Evolutionary conservation across 2,113 vertebrate genomes (phyloP), one percentile per base, ranked within the genome.

Genomic region (Oreochromis spilurus): DNA sequence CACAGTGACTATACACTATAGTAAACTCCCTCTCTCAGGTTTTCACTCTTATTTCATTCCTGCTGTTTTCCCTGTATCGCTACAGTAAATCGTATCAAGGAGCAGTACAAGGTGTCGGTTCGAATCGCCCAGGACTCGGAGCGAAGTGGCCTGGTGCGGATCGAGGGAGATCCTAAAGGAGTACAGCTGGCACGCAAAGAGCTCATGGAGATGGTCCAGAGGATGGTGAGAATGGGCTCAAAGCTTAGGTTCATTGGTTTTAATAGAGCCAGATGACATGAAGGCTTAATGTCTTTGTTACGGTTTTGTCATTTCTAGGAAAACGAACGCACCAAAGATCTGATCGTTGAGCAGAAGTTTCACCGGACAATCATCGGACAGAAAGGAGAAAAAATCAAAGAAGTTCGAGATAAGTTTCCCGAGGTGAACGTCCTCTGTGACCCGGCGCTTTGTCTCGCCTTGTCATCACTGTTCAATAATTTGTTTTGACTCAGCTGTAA

Each of bases 341-440:
- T 97, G 93, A 96, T 97, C 0, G 96, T 97, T 40, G 97, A 97
- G 86, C 97, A 97, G 92, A 97, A 93, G 86, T 96, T 96, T 84
- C 97, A 97, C 84, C 97, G 97, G 13, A 96, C 96, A 81, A 97
- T 97, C 91, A 97, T 97, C n/a, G 97, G 97, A 2, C 97, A 97
- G 90, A 97, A 97, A 72, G 97, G 97, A 40, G 97, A 97, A 78
- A 97, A 97, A 95, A 97, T 97, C 81, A 97, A 97, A 91, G 97
- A 97, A 92, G 96, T 97, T 21, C 94, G 97, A 50, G 97, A 97
- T 87, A 97, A 97, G 90, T 97, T 97, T 84, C 97, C 97, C 1
- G 97, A 97, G 96, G 97, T 97, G 81, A 81, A 12, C 3, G 2
- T 29, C 50, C 5, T 21, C 43, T 7, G 9, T 3, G 21, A 43